Conservation (phyloP, 2,797 vertebrate species). For the Lindbergichthys nudifrons region DNA sequence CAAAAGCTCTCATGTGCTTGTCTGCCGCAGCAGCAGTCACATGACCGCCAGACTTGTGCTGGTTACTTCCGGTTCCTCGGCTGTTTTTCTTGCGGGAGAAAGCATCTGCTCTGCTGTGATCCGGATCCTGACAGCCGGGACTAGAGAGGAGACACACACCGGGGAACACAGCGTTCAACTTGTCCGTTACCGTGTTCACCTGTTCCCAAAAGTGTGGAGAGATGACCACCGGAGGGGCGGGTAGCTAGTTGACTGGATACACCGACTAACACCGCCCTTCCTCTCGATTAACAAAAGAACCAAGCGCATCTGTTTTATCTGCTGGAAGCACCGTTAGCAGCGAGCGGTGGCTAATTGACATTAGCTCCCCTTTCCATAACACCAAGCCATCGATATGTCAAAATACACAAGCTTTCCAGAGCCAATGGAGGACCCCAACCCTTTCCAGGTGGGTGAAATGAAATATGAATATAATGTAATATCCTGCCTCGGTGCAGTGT, state of each 20-base stretch:
- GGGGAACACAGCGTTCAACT: neutral
- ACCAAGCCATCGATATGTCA: slow-evolving; percentile 68
- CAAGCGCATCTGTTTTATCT: slow-evolving; percentile 19
- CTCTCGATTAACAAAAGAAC: slow-evolving; percentile 3
- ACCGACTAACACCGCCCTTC: slow-evolving; percentile 5
- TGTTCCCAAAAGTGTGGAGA: neutral
- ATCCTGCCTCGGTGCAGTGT: neutral
- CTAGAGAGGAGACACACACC: neutral
- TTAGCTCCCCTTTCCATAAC: neutral
- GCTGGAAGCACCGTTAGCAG: neutral
- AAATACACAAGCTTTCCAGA: slow-evolving; percentile 84
- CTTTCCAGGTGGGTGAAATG: slow-evolving; percentile 82
- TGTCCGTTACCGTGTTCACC: neutral
- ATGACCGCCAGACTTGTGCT: slow-evolving; percentile 54
- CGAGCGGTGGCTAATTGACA: slow-evolving; percentile 29
- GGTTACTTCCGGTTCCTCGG: slow-evolving; percentile 57
- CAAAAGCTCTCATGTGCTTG: slow-evolving; percentile 55
- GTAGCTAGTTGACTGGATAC: slow-evolving; percentile 15
- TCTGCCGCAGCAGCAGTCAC: slow-evolving; percentile 77
- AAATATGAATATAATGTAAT: neutral
- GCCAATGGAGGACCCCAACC: slow-evolving; percentile 82
- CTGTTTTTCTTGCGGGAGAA: slow-evolving; percentile 42
- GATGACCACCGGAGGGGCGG: slow-evolving; percentile 48
- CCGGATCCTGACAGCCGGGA: neutral
- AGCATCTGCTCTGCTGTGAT: neutral